phyloP scores from a whole-genome alignment of 2,113 vertebrate genomes.

The Nothobranchius kuhntae region DNA sequence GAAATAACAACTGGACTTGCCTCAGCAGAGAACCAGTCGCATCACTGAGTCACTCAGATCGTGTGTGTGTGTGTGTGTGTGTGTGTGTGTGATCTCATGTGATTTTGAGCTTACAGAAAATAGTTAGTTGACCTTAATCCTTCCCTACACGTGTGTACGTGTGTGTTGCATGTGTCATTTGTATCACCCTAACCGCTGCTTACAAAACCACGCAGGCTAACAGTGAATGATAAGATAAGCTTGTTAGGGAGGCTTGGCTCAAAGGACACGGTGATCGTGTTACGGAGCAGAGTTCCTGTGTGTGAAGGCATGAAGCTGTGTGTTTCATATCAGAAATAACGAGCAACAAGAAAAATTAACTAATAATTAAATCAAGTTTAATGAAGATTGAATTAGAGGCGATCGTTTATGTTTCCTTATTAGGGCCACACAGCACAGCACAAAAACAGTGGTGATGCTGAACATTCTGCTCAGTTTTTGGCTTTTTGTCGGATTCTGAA shows the following conservation, averaged over 20 bases:
- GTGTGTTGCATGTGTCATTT: slow-evolving; percentile 42
- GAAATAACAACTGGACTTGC: not conserved
- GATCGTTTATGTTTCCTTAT: too few species aligned
- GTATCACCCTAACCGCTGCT: slow-evolving; percentile 16
- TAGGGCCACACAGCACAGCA: too few species aligned
- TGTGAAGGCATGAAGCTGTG: not conserved
- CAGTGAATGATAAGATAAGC: slow-evolving; percentile 55
- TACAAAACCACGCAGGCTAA: slow-evolving; percentile 29
- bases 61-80: slow-evolving; percentile 1
- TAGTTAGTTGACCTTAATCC: slow-evolving; percentile 60
- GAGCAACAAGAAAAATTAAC: too few species aligned
- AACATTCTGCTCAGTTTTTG: too few species aligned
- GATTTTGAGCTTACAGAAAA: slow-evolving; percentile 46
- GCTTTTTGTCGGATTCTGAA: too few species aligned
- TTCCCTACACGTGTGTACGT: slow-evolving; percentile 11
- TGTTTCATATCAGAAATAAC: too few species aligned
- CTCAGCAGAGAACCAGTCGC: not conserved
- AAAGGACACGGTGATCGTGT: slow-evolving; percentile 51
- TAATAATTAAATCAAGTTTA: too few species aligned
- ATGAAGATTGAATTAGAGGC: too few species aligned
- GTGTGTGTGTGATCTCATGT: slow-evolving; percentile 38
- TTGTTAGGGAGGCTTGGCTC: slow-evolving; percentile 62
- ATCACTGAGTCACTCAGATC: not conserved
- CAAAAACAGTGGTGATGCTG: too few species aligned
- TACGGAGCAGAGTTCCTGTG: slow-evolving; percentile 5